phyloP scores from a whole-genome alignment of 2,888 invertebrate species.

The Azorinus chamasolen region DNA sequence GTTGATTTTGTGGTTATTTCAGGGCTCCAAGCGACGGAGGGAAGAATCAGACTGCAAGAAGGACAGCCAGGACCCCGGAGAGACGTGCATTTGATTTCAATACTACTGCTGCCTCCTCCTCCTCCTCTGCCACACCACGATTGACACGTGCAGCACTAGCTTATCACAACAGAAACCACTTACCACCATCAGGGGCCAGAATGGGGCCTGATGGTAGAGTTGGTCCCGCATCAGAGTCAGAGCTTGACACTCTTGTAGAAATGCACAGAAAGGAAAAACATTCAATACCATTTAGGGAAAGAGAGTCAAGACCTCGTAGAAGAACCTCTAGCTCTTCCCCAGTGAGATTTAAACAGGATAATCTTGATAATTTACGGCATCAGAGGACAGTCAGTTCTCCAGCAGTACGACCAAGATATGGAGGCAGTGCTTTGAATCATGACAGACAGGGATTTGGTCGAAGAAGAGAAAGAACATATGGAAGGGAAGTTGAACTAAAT shows the following conservation, averaged over 20 bases:
- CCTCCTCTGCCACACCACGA: conserved; percentile 30
- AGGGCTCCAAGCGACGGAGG: too few species aligned
- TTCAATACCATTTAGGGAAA: conserved; percentile 3
- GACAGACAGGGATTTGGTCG: conserved; percentile 11
- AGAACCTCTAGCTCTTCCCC: conserved; percentile 59
- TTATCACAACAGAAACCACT: conserved; percentile 49
- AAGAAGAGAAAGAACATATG: conserved; percentile 14
- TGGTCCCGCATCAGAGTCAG: conserved; percentile 59
- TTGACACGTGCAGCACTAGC: conserved; percentile 65
- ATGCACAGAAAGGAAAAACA: conserved; percentile 29
- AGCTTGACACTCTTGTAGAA: conserved; percentile 60
- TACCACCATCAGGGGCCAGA: conserved; percentile 25
- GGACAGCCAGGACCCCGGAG: conserved; percentile 38
- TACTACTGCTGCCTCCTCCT: conserved; percentile 10
- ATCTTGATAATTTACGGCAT: conserved; percentile 15
- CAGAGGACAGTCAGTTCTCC: conserved; percentile 39
- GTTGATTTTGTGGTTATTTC: too few species aligned
- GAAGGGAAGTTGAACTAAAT: not conserved
- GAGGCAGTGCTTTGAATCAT: conserved; percentile 18
- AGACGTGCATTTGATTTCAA: conserved; percentile 41
- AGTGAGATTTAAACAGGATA: conserved; percentile 35
- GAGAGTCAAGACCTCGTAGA: conserved; percentile 9
- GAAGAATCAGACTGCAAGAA: too few species aligned
- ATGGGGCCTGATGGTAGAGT: conserved; percentile 30
- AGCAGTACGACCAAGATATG: conserved; percentile 3